Percentiles rank a stretch among this genome's conserved stretches.
These are phyloP conservation scores for Manduca sexta DNA, from an alignment of 1,140 invertebrate species.

Conservation along the genomic window DNA sequence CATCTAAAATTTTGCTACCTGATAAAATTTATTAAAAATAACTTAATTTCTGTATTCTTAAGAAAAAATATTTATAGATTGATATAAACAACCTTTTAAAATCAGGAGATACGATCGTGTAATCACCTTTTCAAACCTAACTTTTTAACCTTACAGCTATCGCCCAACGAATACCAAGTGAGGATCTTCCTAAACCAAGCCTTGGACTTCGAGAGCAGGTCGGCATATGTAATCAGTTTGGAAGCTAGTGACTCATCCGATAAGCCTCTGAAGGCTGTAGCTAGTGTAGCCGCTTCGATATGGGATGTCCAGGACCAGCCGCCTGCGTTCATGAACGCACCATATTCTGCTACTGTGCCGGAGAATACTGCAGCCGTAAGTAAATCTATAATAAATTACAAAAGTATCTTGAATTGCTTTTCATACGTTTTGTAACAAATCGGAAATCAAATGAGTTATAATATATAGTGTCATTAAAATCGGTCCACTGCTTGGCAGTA, in stretches of 20 bases:
- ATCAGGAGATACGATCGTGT: background rate
- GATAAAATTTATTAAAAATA: too few species aligned
- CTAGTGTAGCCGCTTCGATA: conserved; percentile 83
- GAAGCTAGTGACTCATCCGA: conserved; percentile 79
- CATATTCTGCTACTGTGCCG: conserved; percentile 82
- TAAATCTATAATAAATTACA: too few species aligned
- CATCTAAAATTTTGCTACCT: too few species aligned
- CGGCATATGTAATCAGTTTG: conserved; percentile 81
- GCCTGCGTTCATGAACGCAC: conserved; percentile 84
- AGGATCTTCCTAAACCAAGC: conserved; percentile 76
- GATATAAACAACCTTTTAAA: too few species aligned
- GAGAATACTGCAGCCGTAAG: conserved; percentile 80
- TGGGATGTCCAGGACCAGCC: conserved; percentile 88
- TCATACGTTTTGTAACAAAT: too few species aligned
- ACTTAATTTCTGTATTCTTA: too few species aligned
- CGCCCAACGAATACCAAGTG: conserved; percentile 81
- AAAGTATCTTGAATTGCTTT: too few species aligned
- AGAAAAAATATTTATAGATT: too few species aligned
- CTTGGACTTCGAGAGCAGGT: conserved; percentile 83
- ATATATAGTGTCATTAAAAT: too few species aligned
- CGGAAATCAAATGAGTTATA: too few species aligned
- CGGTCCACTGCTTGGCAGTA: too few species aligned
- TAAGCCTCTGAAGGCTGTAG: conserved; percentile 76
- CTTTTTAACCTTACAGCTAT: conserved; percentile 64
- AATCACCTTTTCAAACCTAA: background rate